Conservation (phyloP, 2,797 vertebrate genomes). For the Denticeps clupeoides region DNA sequence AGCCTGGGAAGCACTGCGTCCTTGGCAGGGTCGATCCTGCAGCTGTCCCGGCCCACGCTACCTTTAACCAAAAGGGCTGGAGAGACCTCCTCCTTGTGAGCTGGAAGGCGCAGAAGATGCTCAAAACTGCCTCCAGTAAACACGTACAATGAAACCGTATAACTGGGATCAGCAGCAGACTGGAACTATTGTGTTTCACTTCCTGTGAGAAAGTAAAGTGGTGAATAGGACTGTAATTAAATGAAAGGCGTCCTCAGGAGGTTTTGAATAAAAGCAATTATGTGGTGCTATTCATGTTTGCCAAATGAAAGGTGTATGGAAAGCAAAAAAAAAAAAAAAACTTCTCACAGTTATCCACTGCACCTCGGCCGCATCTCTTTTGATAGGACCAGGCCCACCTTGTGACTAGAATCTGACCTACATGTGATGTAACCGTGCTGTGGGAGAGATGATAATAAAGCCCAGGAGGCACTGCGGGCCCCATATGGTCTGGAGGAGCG, state of each 20-base stretch:
- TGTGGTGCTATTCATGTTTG: not conserved
- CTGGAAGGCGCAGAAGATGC: no score
- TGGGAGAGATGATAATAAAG: no score
- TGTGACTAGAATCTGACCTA: slow-evolving; percentile 17
- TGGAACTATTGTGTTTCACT: slow-evolving; percentile 9
- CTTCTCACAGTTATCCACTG: not conserved
- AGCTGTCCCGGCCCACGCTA: slow-evolving; percentile 55
- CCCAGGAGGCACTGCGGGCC: slow-evolving; percentile 24
- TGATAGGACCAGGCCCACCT: no score
- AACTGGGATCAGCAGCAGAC: slow-evolving; percentile 17
- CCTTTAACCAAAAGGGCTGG: no score
- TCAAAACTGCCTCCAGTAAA: slow-evolving; percentile 22
- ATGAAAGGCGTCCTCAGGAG: slow-evolving; percentile 15
- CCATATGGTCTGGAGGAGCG: slow-evolving; percentile 42
- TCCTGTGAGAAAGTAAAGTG: slow-evolving; percentile 10
- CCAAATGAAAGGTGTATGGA: slow-evolving; percentile 10
- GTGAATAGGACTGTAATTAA: slow-evolving; percentile 14
- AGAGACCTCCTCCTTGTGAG: no score
- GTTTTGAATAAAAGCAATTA: slow-evolving; percentile 18
- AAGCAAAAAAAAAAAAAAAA: slow-evolving; percentile 1
- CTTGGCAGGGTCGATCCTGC: slow-evolving; percentile 63
- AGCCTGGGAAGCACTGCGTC: slow-evolving; percentile 62
- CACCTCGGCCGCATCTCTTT: not conserved
- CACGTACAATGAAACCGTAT: slow-evolving; percentile 14
- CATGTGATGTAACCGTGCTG: slow-evolving; percentile 19